A percentile compares a stretch with the other conserved stretches of the same genome.
These are phyloP conservation scores for Manis pentadactyla DNA, from an alignment of 2,797 vertebrate species.

Conservation along the genomic window DNA sequence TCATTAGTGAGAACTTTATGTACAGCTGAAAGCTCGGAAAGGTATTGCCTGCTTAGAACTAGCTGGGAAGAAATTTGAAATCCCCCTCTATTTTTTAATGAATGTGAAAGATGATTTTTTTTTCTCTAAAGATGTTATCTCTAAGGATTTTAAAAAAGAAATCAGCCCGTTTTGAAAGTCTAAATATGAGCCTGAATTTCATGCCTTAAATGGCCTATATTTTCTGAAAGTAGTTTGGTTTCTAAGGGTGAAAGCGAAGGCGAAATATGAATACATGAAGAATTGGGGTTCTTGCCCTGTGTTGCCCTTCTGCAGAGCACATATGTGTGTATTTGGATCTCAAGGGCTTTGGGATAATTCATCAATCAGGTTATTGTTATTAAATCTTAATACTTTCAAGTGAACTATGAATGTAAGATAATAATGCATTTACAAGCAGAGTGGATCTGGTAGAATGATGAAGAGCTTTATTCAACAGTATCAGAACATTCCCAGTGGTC, in stretches of 20 bases:
- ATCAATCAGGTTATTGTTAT: constrained; percentile 82
- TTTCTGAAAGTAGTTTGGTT: constrained; percentile 75
- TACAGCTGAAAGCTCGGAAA: constrained; percentile 81
- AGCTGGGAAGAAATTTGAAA: constrained; percentile 77
- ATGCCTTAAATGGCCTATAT: constrained; percentile 74
- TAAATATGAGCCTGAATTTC: constrained; percentile 83
- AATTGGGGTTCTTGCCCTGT: constrained; percentile 52
- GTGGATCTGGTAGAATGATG: constrained; percentile 74
- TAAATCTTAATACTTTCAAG: constrained; percentile 79
- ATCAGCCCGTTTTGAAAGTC: constrained; percentile 79
- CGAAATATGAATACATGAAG: constrained; percentile 51
- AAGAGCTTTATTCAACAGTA: constrained; percentile 80
- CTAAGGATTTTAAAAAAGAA: constrained; percentile 77
- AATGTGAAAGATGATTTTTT: constrained; percentile 78
- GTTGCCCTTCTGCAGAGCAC: constrained; percentile 71
- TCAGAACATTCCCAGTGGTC: constrained; percentile 79
- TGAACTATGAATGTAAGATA: constrained; percentile 78
- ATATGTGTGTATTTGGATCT: constrained; percentile 80
- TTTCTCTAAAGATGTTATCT: constrained; percentile 81
- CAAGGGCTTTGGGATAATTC: constrained; percentile 84
- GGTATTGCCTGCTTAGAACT: constrained; percentile 80
- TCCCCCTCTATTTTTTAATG: constrained; percentile 81
- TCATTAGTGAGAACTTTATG: constrained; percentile 84
- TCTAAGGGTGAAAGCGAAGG: constrained; percentile 75
- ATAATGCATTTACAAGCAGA: constrained; percentile 80